Evolutionary conservation across 1,140 invertebrate species (phyloP), one percentile per base, ranked within the genome.

Genomic region (Acromyrmex echinatior): DNA sequence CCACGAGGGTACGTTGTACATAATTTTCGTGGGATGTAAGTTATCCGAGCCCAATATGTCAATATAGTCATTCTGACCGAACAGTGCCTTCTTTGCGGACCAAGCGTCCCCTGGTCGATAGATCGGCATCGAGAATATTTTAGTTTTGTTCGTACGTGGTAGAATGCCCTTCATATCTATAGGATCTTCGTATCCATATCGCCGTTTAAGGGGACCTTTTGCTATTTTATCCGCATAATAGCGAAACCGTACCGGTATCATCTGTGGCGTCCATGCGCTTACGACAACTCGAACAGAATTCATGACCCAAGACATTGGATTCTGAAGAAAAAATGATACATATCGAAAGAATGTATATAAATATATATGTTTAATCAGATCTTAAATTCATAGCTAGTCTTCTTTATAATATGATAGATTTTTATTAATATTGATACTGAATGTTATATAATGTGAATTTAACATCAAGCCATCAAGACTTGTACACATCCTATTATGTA

Each of bases 1-100:
- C 98, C 98, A 99, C 0, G 95, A 93, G 0, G 98, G 99, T 14
- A 99, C 96, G 88, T 97, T 97, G 89, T 99, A 98, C 2, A 98
- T 92, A n/a, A 98, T 96, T 92, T 96, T 97, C 0, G 97, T 97
- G 1, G 98, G 98, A 95, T 98, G 97, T 39, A 99, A 87, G 12
- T 96, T 96, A 70, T 97, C 97, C 93, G 97, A 97, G 2, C 98
- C 98, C 45, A 99, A 95, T 74, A 99, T 99, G 95, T 99, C 98
- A 78, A 99, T 99, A 92, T 99, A 99, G 95, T 99, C 99, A 96
- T 99, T 99, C 94, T 99, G 98, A 1, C 99, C 99, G 96, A 98
- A 99, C 0, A 98, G 92, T 12, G 98, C 98, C 93, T 96, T 96
- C 89, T 97, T 97, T 90, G 97, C 95, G 12, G 93, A 92, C 98